Base-by-base conservation (phyloP, 1,140 invertebrate species). In the Choristoneura fumiferana region DNA sequence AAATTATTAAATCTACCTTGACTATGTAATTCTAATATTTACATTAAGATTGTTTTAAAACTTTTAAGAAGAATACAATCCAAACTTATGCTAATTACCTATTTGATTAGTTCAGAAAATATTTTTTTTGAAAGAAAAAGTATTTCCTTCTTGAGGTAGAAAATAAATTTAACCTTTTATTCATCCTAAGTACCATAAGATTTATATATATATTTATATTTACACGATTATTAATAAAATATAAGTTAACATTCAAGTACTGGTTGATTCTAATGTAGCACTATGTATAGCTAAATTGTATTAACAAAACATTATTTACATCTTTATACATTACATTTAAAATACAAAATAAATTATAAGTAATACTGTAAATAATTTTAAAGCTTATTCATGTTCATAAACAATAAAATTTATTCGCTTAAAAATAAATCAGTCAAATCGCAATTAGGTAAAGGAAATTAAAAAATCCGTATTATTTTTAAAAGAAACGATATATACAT, bases 351-450 rank as follows among this genome's bases (percentile, higher is more conserved):
- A 85, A 85, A 72, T 85, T 84, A 87, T 22, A 49, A 29, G 69
- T 86, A 88, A 88, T 88, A 88, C 83, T 88, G 85, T 83, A 86
- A 85, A 86, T 80, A 84, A 78, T 66, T 73, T 87, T 88, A 88
- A 88, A 85, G 83, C 85, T 85, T 80, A 81, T n/a, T n/a, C n/a
- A n/a, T 57, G 33, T 72, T 70, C 70, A 76, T 65, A 67, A 54
- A 49, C 43, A 58, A 62, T 62, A 35, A 40, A 58, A 58, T 64
- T 39, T 54, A 65, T 58, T 54, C 45, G 29, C 62, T 66, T 68
- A 69, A 61, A 67, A 29, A 54, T 65, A 70, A 73, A 66, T 70
- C 70, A 73, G 73, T 70, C 71, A 40, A 58, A 58, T 53, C 29
- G 22, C 43, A 54, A 53, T 59, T 13, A 54, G 36, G 22, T 54